These are phyloP conservation scores for Acheta domesticus DNA, from an alignment of 2,888 invertebrate species.

Conservation along the genomic window DNA sequence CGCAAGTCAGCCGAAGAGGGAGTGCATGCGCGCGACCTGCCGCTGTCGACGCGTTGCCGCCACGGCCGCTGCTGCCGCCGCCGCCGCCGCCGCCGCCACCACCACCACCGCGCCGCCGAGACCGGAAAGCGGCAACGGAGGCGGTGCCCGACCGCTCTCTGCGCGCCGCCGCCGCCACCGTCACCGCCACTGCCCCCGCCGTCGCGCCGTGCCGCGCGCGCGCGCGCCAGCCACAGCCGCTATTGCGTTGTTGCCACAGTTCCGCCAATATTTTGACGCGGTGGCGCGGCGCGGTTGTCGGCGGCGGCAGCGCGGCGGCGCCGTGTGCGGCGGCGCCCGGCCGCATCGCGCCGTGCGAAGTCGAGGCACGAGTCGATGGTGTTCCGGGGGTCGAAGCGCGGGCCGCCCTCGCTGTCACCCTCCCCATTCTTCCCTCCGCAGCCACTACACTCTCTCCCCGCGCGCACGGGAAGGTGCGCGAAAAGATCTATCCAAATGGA, in stretches of 20 bases:
- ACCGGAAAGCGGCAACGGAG: constrained; percentile 12
- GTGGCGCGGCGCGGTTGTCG: too few relatives aligned
- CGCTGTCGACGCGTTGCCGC: constrained; percentile 19
- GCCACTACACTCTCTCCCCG: too few relatives aligned
- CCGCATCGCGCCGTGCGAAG: background rate
- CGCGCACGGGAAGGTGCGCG: too few relatives aligned
- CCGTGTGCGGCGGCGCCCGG: background rate
- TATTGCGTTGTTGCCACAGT: background rate
- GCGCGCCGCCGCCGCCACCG: constrained; percentile 36
- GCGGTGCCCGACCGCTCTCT: background rate
- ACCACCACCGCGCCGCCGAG: background rate
- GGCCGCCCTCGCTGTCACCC: background rate
- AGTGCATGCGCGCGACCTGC: background rate
- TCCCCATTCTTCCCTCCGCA: too few relatives aligned
- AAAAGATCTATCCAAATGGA: too few relatives aligned
- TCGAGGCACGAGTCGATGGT: background rate
- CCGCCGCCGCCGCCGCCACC: background rate
- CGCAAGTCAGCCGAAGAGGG: background rate
- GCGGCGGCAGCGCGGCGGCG: too few relatives aligned
- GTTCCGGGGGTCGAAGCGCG: background rate
- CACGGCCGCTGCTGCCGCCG: too few relatives aligned
- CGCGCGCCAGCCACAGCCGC: background rate
- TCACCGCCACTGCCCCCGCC: constrained; percentile 49
- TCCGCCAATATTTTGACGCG: background rate
- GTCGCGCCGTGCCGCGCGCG: constrained; percentile 36